Evolutionary conservation across 2,888 invertebrate species (phyloP), one percentile per base, ranked within the genome.

Genomic region (Phorcus lineatus): DNA sequence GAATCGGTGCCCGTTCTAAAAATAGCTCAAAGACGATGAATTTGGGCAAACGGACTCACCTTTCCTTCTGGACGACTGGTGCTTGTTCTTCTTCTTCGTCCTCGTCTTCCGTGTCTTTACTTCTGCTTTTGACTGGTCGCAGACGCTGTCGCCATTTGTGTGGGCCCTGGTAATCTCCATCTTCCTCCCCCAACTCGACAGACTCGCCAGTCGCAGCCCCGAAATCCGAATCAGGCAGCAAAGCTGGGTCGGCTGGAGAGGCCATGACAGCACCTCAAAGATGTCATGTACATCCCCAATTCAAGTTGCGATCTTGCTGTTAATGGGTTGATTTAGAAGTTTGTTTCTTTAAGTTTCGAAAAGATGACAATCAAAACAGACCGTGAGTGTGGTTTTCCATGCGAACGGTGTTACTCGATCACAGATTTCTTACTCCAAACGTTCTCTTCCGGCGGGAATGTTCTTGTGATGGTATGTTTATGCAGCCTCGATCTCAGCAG

Each of bases 101-200:
- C 75, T 75, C 75, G 52, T 53, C 53, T 24, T 75, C 75, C 36
- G 24, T 19, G 13, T 75, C 57, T 28, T 19, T 36, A 77, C 31
- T 54, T 36, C 54, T 16, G 36, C 54, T 36, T n/a, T 47, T 54
- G 31, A 90, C 87, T n/a, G 89, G 90, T 81, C 84, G 86, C 75
- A 90, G 80, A 16, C 86, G 80, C 78, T 88, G 88, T 77, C 90
- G 81, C 90, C 90, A 90, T 74, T 88, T 86, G 77, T 90, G 89
- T 19, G 90, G 90, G 17, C 90, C 90, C 80, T 90, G 90, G 31
- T 84, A 88, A 54, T 82, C 84, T 47, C 82, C 80, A 78, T 81
- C 77, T 16, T 77, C 77, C 36, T 40, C 36, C 52, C 52, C 77
- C 0, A 57, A 24, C 19, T 36, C 31, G 77, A n/a, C 55, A 28